Conservation (phyloP, 2,888 invertebrate species). For the Thecocarcelia acutangulata region DNA sequence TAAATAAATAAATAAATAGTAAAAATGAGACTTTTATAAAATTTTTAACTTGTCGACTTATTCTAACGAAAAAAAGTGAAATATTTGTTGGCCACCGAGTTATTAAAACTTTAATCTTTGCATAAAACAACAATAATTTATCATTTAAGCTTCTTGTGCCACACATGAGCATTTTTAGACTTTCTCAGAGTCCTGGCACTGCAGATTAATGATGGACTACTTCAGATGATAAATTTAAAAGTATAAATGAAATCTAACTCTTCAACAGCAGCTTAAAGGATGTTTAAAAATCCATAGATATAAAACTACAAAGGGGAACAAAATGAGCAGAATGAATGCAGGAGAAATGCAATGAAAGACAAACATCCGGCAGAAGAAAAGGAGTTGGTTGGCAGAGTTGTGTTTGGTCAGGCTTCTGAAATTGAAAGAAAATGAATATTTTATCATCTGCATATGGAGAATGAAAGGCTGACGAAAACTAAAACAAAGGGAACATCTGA, state of each 20-base stretch:
- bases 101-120: not conserved
- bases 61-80: too few relatives aligned
- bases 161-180: not conserved
- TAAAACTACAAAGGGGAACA: slow-evolving; percentile 2
- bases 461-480: slow-evolving; percentile 7
- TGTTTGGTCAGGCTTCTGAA: slow-evolving; percentile 44
- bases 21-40: too few relatives aligned
- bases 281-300: slow-evolving; percentile 29
- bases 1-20: too few relatives aligned
- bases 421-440: slow-evolving; percentile 6
- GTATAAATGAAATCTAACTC: slow-evolving; percentile 57
- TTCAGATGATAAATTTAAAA: slow-evolving; percentile 44
- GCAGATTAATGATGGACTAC: slow-evolving; percentile 56
- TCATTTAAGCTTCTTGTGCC: slow-evolving; percentile 28
- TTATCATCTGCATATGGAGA: slow-evolving; percentile 27
- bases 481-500: slow-evolving; percentile 8
- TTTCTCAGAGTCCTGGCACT: not conserved
- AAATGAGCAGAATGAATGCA: slow-evolving; percentile 13
- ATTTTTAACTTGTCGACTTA: too few relatives aligned
- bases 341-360: slow-evolving; percentile 36
- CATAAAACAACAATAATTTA: not conserved
- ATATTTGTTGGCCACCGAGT: not conserved
- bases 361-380: slow-evolving; percentile 13
- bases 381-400: not conserved
- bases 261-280: slow-evolving; percentile 61